A percentile compares a stretch with the other conserved stretches of the same genome.
Evolutionary conservation across 2,888 invertebrate species (phyloP).

Genomic region (Drosophila setosimentum): DNA sequence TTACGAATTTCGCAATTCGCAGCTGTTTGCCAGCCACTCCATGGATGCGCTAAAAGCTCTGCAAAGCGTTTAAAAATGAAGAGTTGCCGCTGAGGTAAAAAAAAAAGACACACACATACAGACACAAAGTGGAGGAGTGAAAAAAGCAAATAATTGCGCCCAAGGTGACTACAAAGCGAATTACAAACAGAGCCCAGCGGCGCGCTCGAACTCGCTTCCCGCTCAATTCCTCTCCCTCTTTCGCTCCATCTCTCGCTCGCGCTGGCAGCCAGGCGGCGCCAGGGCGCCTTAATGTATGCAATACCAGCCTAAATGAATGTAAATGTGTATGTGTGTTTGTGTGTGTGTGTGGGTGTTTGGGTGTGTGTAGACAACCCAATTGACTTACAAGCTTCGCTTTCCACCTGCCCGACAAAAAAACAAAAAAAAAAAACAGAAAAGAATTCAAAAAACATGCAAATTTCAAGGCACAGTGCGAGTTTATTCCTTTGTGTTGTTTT

Average conservation of each 20-base stretch:
- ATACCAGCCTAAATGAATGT: slow-evolving; percentile 63
- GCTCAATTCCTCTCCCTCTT: background rate
- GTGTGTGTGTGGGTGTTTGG: slow-evolving; percentile 14
- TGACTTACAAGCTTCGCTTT: slow-evolving; percentile 60
- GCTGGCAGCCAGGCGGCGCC: slow-evolving; percentile 41
- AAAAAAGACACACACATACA: slow-evolving; percentile 14
- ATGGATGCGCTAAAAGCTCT: slow-evolving; percentile 58
- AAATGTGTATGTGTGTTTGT: slow-evolving; percentile 42
- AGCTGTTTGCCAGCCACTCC: slow-evolving; percentile 72
- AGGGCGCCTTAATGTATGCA: slow-evolving; percentile 68
- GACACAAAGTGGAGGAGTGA: slow-evolving; percentile 3
- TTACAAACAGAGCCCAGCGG: slow-evolving; percentile 68
- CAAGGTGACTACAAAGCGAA: slow-evolving; percentile 79
- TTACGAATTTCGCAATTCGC: slow-evolving; percentile 61
- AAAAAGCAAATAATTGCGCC: slow-evolving; percentile 72
- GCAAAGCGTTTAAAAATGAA: slow-evolving; percentile 59
- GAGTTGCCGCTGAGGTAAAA: slow-evolving; percentile 42
- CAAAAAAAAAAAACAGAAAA: background rate
- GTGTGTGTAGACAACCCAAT: slow-evolving; percentile 56
- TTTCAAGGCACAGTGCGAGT: slow-evolving; percentile 68
- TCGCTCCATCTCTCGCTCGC: background rate
- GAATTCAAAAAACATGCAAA: slow-evolving; percentile 60
- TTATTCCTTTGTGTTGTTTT: slow-evolving; percentile 60
- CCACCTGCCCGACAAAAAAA: slow-evolving; percentile 27
- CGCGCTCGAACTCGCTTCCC: slow-evolving; percentile 5